Evolutionary conservation across 1,140 invertebrate genomes (phyloP).

Genomic region (Drosophila suzukii): DNA sequence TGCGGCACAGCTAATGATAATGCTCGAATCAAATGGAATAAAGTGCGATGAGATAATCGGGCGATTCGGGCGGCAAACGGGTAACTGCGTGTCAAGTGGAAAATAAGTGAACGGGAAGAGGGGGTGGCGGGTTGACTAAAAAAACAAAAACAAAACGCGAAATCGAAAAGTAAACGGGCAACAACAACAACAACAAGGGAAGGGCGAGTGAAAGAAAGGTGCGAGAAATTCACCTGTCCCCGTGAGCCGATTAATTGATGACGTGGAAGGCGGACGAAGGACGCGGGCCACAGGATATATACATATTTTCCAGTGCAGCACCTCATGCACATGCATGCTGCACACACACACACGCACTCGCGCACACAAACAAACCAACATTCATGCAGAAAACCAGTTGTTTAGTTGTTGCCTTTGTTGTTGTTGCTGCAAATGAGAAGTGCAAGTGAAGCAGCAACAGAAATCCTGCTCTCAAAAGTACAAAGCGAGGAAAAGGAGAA

Average conservation of each 20-base stretch:
- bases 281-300: constrained; percentile 35
- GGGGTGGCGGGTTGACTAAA: constrained; percentile 25
- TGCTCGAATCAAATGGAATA: neutral
- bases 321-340: constrained; percentile 48
- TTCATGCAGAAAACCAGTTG: constrained; percentile 46
- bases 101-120: neutral
- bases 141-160: constrained; percentile 15
- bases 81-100: constrained; percentile 39
- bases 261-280: constrained; percentile 60
- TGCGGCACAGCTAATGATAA: constrained; percentile 1
- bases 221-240: constrained; percentile 63
- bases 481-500: constrained; percentile 34
- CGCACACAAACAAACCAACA: constrained; percentile 14
- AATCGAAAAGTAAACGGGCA: neutral
- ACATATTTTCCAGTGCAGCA: constrained; percentile 57
- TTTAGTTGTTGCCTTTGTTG: constrained; percentile 26
- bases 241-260: constrained; percentile 55
- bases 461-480: constrained; percentile 52
- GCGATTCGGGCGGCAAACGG: constrained; percentile 3
- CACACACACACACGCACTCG: constrained; percentile 31
- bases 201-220: constrained; percentile 16
- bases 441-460: constrained; percentile 44
- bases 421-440: constrained; percentile 40
- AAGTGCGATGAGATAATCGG: constrained; percentile 2
- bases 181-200: constrained; percentile 1